Conservation (phyloP, 2,113 vertebrate genomes). For the Oryzias celebensis region DNA sequence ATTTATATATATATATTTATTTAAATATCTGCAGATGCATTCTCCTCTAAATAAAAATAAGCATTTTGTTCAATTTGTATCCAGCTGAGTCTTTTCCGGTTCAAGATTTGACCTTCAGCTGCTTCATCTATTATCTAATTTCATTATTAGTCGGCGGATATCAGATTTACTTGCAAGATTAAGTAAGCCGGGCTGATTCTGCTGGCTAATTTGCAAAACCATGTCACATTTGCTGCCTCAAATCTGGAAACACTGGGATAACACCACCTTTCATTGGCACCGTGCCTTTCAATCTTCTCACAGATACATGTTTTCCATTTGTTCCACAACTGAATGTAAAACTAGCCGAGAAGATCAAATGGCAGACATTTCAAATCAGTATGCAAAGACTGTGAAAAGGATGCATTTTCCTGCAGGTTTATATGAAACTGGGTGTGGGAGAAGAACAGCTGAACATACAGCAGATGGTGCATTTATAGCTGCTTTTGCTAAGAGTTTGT, state of each 20-base stretch:
- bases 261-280: slow-evolving; percentile 7
- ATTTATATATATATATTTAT: slow-evolving; percentile 23
- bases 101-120: slow-evolving; percentile 9
- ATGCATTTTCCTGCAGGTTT: slow-evolving; percentile 24
- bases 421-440: slow-evolving; percentile 26
- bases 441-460: slow-evolving; percentile 54
- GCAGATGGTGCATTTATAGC: slow-evolving; percentile 66
- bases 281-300: slow-evolving; percentile 20
- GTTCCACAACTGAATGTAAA: slow-evolving; percentile 9
- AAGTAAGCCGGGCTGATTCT: not conserved
- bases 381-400: slow-evolving; percentile 13
- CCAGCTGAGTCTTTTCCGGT: slow-evolving; percentile 5
- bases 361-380: slow-evolving; percentile 25
- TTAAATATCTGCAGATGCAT: not conserved
- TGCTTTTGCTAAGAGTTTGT: slow-evolving; percentile 25
- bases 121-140: slow-evolving; percentile 23
- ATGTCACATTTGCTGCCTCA: slow-evolving; percentile 8
- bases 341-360: slow-evolving; percentile 1
- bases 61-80: not conserved
- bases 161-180: slow-evolving; percentile 24
- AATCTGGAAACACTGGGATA: slow-evolving; percentile 26
- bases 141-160: not conserved
- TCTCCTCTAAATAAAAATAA: not conserved
- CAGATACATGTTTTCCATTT: not conserved
- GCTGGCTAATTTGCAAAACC: slow-evolving; percentile 6